Percentiles rank a stretch among this genome's conserved stretches.
Conservation (phyloP, 2,888 invertebrate genomes). For the Sarcophaga rosellei region DNA sequence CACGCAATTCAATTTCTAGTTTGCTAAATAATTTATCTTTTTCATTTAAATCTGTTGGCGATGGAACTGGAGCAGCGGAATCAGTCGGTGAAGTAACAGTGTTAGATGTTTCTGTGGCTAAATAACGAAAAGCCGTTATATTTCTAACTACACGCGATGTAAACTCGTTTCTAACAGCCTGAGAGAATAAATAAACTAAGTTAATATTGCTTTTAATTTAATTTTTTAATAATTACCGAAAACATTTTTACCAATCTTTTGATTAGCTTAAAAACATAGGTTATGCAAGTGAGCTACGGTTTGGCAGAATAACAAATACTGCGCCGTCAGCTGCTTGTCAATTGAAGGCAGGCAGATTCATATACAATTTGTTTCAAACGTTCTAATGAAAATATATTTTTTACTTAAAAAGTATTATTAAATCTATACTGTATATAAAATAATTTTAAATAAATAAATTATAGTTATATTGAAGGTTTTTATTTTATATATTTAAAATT, state of each 20-base stretch:
- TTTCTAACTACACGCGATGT: constrained; percentile 30
- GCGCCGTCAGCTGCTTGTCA: constrained; percentile 42
- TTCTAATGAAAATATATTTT: not conserved
- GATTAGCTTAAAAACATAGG: constrained; percentile 28
- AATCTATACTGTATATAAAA: no score
- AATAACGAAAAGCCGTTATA: constrained; percentile 29
- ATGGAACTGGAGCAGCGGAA: not conserved
- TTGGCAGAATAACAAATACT: constrained; percentile 46
- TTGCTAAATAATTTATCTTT: constrained; percentile 90
- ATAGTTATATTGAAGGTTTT: no score
- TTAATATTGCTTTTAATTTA: constrained; percentile 10
- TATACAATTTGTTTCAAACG: not conserved
- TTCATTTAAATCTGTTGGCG: constrained; percentile 64
- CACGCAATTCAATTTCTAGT: constrained; percentile 92
- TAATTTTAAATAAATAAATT: no score
- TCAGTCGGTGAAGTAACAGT: not conserved
- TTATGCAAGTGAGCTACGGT: constrained; percentile 62
- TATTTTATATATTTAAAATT: no score
- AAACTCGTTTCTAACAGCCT: constrained; percentile 63
- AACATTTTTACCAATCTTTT: constrained; percentile 46
- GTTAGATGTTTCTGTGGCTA: constrained; percentile 47
- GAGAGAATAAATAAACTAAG: constrained; percentile 3
- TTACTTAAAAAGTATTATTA: not conserved
- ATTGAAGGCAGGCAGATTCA: constrained; percentile 14
- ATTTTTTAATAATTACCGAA: constrained; percentile 37